Evolutionary conservation across 2,888 invertebrate genomes (phyloP).

Genomic region (Brachypalpus laphriformis): DNA sequence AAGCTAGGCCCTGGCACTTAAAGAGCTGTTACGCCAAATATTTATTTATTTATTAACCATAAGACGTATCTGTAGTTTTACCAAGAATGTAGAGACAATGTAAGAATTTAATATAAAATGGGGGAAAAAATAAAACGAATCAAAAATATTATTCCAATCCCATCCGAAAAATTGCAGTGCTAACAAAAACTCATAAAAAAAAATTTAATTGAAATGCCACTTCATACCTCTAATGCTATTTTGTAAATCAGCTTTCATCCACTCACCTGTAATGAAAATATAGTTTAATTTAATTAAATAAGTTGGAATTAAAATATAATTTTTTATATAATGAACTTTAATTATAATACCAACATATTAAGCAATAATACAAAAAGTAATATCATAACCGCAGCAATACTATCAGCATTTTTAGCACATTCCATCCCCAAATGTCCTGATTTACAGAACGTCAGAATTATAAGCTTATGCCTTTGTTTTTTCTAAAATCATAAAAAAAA

Average conservation of each 20-base stretch:
- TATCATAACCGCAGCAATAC: neutral
- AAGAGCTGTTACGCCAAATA: no score
- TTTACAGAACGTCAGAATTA: no score
- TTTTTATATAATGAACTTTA: neutral
- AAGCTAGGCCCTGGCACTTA: no score
- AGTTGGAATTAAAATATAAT: neutral
- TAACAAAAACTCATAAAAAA: neutral
- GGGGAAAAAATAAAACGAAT: no score
- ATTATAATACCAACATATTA: neutral
- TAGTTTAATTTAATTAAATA: neutral
- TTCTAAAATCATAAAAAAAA: neutral
- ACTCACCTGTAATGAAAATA: constrained; percentile 37
- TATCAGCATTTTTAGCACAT: constrained; percentile 5
- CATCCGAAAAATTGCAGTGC: no score
- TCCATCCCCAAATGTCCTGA: neutral
- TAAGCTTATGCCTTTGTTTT: neutral
- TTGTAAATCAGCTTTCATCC: neutral
- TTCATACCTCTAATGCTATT: neutral
- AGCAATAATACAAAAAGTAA: neutral
- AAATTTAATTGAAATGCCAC: neutral
- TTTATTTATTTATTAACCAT: no score
- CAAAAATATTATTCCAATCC: no score
- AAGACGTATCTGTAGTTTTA: no score
- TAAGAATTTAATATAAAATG: no score
- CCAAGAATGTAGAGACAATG: no score